Conservation (phyloP, 2,888 invertebrate genomes). For the Polydrusus pterygomalis region DNA sequence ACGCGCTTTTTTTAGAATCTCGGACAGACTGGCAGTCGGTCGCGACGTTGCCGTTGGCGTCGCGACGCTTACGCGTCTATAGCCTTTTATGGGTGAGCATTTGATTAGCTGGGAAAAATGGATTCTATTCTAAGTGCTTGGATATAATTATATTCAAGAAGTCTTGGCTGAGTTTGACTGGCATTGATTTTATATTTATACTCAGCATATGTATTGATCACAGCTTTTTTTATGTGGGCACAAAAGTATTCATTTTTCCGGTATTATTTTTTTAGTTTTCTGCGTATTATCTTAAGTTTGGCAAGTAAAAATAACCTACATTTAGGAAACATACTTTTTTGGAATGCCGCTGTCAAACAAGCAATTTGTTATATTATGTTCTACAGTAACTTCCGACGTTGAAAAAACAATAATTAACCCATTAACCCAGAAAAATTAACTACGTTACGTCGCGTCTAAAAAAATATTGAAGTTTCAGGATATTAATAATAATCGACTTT, state of each 20-base stretch:
- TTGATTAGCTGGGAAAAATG: background rate
- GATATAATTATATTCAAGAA: too few species aligned
- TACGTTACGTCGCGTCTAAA: background rate
- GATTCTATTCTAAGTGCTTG: too few species aligned
- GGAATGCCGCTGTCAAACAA: background rate
- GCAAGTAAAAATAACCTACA: background rate
- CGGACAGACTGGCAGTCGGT: slow-evolving; percentile 27
- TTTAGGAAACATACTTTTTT: background rate
- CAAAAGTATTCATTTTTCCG: too few species aligned
- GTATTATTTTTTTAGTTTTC: too few species aligned
- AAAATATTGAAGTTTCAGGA: slow-evolving; percentile 10
- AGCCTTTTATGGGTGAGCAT: slow-evolving; percentile 20
- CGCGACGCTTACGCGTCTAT: slow-evolving; percentile 8
- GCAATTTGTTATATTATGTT: slow-evolving; percentile 5
- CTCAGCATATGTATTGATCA: too few species aligned
- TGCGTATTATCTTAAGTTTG: background rate
- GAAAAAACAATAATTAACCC: too few species aligned
- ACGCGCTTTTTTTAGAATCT: slow-evolving; percentile 31
- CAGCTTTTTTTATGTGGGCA: too few species aligned
- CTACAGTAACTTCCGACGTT: background rate
- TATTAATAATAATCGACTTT: slow-evolving; percentile 14
- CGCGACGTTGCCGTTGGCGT: background rate
- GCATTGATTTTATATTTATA: too few species aligned
- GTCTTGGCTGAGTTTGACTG: too few species aligned
- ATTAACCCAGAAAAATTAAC: slow-evolving; percentile 5